Base-by-base conservation (phyloP, 1,140 invertebrate genomes). In the Neomicropteryx cornuta region DNA sequence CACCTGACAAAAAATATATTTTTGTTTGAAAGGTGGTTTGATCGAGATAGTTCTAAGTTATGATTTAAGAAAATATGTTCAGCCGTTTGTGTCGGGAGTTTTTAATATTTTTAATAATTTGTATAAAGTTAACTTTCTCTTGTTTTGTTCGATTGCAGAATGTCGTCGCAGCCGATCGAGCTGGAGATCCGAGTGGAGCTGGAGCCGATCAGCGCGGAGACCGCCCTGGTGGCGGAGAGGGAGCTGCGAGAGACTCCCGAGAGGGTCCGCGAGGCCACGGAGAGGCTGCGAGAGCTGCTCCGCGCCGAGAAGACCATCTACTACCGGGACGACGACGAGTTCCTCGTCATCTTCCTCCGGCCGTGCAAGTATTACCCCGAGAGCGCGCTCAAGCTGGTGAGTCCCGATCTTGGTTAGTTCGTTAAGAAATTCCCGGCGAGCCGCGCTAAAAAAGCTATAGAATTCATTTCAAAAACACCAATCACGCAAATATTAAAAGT, bases 301-400 rank as follows among this genome's bases (percentile, higher is more conserved):
- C 69, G 76, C 47, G 75, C 77, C 58, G 71, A 77, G 43, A 66
- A 71, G 38, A 75, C 73, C 10, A 46, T 85, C 21, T 60, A 73
- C 41, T 85, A 66, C 39, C 68, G 66, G 33, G 77, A 81, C 19
- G 80, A 83, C 39, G 83, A 87, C 45, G 80, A 83, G 2, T 74
- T 83, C 18, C 64, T 88, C 0, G 66, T 75, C 16, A 79, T 82
- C 18, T 86, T 86, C 49, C 59, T 88, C 11, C 70, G 84, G 23
- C 81, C 81, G 20, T 82, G 79, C 53, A 86, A 88, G 56, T 88
- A 74, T 56, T 87, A 87, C 51, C 73, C 83, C 1, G 69, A 87
- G 42, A 84, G 82, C 58, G 83, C 83, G 0, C 60, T 76, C 23
- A 73, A 73, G 46, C 59, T 87, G 61, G 80, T 82, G 55, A 72